Percentiles rank a stretch among this genome's conserved stretches.
Evolutionary conservation across 2,888 invertebrate genomes (phyloP).

Genomic region (Neoitamus cyanurus): DNA sequence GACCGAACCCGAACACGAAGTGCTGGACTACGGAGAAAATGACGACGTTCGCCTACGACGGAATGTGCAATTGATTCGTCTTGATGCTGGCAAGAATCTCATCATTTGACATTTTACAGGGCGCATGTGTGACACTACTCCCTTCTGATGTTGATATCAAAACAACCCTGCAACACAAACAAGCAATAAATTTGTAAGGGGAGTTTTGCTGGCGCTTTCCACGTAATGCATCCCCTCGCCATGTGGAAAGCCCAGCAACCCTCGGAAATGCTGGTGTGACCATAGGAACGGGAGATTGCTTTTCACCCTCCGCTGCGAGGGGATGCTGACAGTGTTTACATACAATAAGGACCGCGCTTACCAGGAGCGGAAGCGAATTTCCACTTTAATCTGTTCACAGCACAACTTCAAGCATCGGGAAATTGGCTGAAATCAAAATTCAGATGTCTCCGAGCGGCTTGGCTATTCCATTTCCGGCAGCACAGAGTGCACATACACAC

Average conservation of each 20-base stretch:
- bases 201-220: not conserved
- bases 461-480: slow-evolving; percentile 1
- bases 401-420: not conserved
- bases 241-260: not conserved
- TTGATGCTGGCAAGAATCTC: slow-evolving; percentile 40
- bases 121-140: slow-evolving; percentile 16
- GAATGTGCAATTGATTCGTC: not conserved
- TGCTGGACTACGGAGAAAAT: not conserved
- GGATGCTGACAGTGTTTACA: slow-evolving; percentile 2
- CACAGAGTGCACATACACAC: not conserved
- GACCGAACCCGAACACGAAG: not conserved
- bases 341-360: not conserved
- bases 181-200: not conserved
- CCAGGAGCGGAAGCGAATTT: not conserved
- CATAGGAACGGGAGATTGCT: not conserved
- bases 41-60: not conserved
- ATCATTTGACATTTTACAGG: slow-evolving; percentile 25
- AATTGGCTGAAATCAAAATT: not conserved
- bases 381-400: not conserved
- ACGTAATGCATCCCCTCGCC: not conserved
- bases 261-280: not conserved
- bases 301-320: not conserved
- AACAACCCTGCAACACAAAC: slow-evolving; percentile 11
- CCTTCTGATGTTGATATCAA: slow-evolving; percentile 18
- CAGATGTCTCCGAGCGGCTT: not conserved